These are phyloP conservation scores for Chlorops oryzae DNA, from an alignment of 1,140 invertebrate species.

Conservation along the genomic window DNA sequence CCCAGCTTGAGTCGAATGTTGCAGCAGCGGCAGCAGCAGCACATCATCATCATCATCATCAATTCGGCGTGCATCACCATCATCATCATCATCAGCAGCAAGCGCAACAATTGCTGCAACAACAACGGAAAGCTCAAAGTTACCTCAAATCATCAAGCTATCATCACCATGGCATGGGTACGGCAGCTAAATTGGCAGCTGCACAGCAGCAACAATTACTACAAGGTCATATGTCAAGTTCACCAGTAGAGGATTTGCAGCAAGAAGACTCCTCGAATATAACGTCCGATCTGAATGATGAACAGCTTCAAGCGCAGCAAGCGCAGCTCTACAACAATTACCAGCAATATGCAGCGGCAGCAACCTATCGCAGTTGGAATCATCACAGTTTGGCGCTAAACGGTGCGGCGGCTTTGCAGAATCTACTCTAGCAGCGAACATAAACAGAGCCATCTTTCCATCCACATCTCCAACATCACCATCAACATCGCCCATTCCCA, in stretches of 20 bases:
- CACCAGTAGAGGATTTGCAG: conserved; percentile 31
- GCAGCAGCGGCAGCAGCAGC: conserved; percentile 28
- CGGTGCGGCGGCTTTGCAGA: conserved; percentile 40
- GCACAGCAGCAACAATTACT: conserved; percentile 15
- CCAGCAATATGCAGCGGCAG: conserved; percentile 41
- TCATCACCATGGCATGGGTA: conserved; percentile 12
- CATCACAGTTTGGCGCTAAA: conserved; percentile 41
- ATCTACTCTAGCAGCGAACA: conserved; percentile 35
- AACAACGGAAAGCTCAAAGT: conserved; percentile 24
- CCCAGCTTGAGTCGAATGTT: no score
- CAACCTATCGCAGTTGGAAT: conserved; percentile 42
- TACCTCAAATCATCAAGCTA: conserved; percentile 9
- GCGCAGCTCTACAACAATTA: conserved; percentile 44
- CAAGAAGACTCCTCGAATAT: conserved; percentile 45
- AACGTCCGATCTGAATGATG: conserved; percentile 43
- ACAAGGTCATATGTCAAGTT: conserved; percentile 33
- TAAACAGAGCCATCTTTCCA: conserved; percentile 3
- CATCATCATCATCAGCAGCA: conserved; percentile 19
- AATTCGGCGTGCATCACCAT: conserved; percentile 20
- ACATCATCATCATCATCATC: conserved; percentile 18
- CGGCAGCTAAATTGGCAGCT: not conserved
- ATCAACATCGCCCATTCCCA: no score
- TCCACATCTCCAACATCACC: no score
- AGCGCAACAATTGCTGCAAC: conserved; percentile 39
- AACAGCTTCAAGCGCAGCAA: conserved; percentile 40